These are phyloP conservation scores for Spicauda simplicius DNA, from an alignment of 2,888 invertebrate species.

Conservation along the genomic window DNA sequence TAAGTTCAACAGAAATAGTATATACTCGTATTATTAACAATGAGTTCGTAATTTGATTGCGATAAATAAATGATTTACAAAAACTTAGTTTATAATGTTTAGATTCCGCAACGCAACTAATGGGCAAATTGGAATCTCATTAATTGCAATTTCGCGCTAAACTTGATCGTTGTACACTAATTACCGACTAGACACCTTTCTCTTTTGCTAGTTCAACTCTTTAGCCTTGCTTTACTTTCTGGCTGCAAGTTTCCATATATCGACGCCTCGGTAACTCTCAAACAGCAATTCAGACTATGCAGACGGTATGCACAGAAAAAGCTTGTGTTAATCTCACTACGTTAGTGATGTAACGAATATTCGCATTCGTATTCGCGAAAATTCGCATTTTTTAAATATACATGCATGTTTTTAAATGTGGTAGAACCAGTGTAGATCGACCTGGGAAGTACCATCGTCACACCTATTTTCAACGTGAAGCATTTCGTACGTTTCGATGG, in stretches of 20 bases:
- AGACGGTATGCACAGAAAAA: constrained; percentile 5
- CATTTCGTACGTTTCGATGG: too few relatives aligned
- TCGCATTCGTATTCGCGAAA: too few relatives aligned
- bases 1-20: not conserved
- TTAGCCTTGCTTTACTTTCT: constrained; percentile 37
- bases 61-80: not conserved
- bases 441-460: too few relatives aligned
- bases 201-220: constrained; percentile 33
- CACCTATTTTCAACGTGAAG: too few relatives aligned
- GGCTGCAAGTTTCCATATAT: constrained; percentile 25
- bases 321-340: not conserved
- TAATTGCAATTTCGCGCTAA: constrained; percentile 28
- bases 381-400: too few relatives aligned
- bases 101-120: constrained; percentile 8
- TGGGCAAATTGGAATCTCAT: constrained; percentile 23
- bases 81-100: not conserved
- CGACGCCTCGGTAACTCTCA: not conserved
- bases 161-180: constrained; percentile 31
- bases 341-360: too few relatives aligned
- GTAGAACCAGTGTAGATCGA: too few relatives aligned
- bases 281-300: constrained; percentile 3
- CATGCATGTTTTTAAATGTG: too few relatives aligned
- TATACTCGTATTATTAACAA: not conserved
- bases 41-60: not conserved
- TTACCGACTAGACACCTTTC: constrained; percentile 33